phyloP scores from a whole-genome alignment of 2,113 vertebrate species.

The Pyxicephalus adspersus region DNA sequence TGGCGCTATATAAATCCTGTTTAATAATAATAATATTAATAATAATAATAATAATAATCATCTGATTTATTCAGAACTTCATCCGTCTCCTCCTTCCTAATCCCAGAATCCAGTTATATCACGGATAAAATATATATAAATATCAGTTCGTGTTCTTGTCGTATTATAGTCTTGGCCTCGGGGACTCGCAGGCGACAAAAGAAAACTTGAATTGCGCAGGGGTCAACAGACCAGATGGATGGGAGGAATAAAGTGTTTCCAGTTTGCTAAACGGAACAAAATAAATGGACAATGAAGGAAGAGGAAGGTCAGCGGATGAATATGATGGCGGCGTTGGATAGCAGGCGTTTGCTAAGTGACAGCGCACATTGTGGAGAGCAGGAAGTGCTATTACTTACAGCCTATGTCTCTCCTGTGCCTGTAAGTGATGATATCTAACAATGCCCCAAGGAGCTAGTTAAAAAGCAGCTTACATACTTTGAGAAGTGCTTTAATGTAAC shows the following conservation, averaged over 20 bases:
- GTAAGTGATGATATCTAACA: slow-evolving; percentile 93
- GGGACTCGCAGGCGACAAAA: too few species aligned
- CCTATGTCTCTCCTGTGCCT: slow-evolving; percentile 74
- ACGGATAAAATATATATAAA: too few species aligned
- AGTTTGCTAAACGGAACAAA: neutral
- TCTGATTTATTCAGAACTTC: too few species aligned
- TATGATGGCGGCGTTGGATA: slow-evolving; percentile 57
- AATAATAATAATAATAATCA: too few species aligned
- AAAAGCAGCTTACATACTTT: slow-evolving; percentile 80
- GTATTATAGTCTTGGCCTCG: too few species aligned
- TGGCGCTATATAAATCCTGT: too few species aligned
- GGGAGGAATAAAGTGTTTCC: neutral
- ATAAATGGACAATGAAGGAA: neutral
- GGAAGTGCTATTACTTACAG: slow-evolving; percentile 79
- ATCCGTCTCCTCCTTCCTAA: too few species aligned
- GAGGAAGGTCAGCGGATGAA: neutral
- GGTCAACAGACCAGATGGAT: neutral
- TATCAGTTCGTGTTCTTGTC: too few species aligned
- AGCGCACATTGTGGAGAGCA: slow-evolving; percentile 79
- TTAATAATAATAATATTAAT: too few species aligned
- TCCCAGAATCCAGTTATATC: too few species aligned
- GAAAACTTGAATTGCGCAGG: neutral
- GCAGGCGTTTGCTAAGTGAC: slow-evolving; percentile 76
- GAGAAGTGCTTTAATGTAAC: slow-evolving; percentile 89
- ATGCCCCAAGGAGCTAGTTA: slow-evolving; percentile 93